Evolutionary conservation across 2,888 invertebrate species (phyloP), one percentile per base, ranked within the genome.

Genomic region (Oxycera nigricornis): DNA sequence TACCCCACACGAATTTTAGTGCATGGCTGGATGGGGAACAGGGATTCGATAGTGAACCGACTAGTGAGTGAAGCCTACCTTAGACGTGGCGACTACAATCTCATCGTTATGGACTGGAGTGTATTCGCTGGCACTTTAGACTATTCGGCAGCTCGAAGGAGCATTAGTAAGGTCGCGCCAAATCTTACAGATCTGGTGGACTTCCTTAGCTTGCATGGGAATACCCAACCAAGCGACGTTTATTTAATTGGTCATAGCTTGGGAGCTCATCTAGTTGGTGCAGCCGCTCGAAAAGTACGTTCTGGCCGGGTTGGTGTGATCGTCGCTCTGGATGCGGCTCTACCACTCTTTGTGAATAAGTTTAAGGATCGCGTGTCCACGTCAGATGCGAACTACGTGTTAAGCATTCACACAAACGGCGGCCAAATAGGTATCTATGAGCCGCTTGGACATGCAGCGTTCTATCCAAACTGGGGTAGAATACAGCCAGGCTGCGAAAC

Each of bases 291-390:
- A 70, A 73, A 68, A 0, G 77, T 82, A 2, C 78, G 78, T 52
- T 81, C 82, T 0, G 77, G 80, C 22, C 81, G 80, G 30, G 80
- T 81, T 31, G 81, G 82, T 28, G 81, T 83, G 0, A 83, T 84
- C n/a, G 81, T 82, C 76, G 86, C 82, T 0, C 75, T 86, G 22
- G 86, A 86, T 77, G 86, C 86, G 0, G 86, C 86, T 0, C 82
- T 80, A 0, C 83, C 84, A 1, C 78, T 79, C 26, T 84, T 84
- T 26, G 79, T 80, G 0, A 75, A 79, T 46, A 80, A 79, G 59
- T 72, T 77, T 0, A 79, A 81, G 2, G 80, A 78, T 14, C 83
- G 85, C 46, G 80, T 86, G 1, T 83, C 84, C 79, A 77, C 80
- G 0, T 79, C 78, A 0, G 84, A 86, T 75, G 86, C 84, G 7